Conservation (phyloP, 2,888 invertebrate species). For the Mesorhabditis sp. region DNA sequence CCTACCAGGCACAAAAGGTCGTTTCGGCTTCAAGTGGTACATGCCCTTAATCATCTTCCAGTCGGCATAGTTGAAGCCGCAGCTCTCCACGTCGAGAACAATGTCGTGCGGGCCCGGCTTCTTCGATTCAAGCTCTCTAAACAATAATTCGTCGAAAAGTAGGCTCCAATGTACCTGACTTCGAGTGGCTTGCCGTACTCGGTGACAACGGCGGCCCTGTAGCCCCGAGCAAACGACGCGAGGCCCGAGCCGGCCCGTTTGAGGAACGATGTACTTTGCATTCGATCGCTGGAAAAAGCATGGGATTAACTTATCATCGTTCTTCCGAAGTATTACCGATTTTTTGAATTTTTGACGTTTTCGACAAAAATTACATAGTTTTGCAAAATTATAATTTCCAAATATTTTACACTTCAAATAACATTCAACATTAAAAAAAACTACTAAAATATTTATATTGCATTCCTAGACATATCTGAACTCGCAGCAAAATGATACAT, state of each 20-base stretch:
- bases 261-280: too few relatives aligned
- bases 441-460: too few relatives aligned
- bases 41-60: slow-evolving; percentile 64
- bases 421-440: too few relatives aligned
- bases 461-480: too few relatives aligned
- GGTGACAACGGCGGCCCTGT: slow-evolving; percentile 16
- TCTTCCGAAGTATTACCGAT: too few relatives aligned
- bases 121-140: background rate
- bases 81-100: slow-evolving; percentile 64
- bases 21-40: slow-evolving; percentile 61
- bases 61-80: slow-evolving; percentile 70
- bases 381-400: background rate
- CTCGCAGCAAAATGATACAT: too few relatives aligned
- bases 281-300: too few relatives aligned
- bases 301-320: too few relatives aligned
- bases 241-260: too few relatives aligned
- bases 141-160: background rate
- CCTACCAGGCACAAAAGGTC: slow-evolving; percentile 65
- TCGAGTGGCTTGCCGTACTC: slow-evolving; percentile 6
- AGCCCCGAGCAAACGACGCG: background rate
- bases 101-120: slow-evolving; percentile 21
- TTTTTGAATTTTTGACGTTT: too few relatives aligned
- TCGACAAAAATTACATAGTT: too few relatives aligned
- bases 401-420: background rate
- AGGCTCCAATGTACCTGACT: background rate